Evolutionary conservation across 2,113 vertebrate species (phyloP), one percentile per base, ranked within the genome.

Genomic region (Siniperca knerii): DNA sequence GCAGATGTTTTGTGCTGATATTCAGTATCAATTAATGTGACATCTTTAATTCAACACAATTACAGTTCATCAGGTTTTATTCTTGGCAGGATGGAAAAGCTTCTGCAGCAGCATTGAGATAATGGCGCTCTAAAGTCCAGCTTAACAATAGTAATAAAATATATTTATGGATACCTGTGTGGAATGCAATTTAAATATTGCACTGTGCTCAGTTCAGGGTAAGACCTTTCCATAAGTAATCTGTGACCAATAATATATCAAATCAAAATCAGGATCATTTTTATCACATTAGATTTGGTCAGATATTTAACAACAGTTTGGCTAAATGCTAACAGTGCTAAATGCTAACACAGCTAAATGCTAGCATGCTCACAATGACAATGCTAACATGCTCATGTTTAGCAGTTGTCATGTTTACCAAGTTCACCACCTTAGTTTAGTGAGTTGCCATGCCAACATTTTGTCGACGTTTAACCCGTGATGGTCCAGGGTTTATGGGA

Each of bases 111-210:
- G 79, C 33, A 62, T 74, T 65, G 65, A 73, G 70, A 65, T 87
- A 81, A 85, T 48, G 29, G 15, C 4, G 20, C 70, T 52, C 65
- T 52, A 71, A 78, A 66, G 77, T 78, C 67, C 71, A 67, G 33
- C 33, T 77, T 79, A 77, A 77, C 70, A 79, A 29, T 40, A 21
- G 55, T 3, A 68, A 79, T 90, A 86, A 91, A 85, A 79, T 42
- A 83, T 48, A 8, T 76, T 86, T 81, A 86, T 89, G 29, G n/a
- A 21, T 25, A 44, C 35, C 60, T 57, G 1, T 55, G 48, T 76
- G 44, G 18, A 68, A 75, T 65, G n/a, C 55, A 77, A 72, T 84
- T 77, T 79, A 62, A 83, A 74, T 76, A 54, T 55, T 68, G 69
- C 46, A 79, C 23, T 40, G 33, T 79, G 21, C 13, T 78, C 40